Evolutionary conservation across 2,113 vertebrate species (phyloP).

Genomic region (Percopsis transmontana): DNA sequence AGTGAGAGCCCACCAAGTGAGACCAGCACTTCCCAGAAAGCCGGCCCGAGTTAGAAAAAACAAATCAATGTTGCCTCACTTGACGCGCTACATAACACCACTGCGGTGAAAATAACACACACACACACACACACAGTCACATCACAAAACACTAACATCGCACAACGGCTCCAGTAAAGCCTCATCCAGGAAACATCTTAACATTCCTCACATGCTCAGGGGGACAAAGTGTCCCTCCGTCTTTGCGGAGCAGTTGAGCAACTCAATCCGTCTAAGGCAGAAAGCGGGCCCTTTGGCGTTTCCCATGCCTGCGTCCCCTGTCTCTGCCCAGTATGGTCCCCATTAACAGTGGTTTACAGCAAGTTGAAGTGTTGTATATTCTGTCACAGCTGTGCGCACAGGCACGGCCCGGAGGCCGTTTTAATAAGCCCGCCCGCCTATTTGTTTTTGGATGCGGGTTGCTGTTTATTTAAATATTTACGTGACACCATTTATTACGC

Average conservation of each 20-base stretch:
- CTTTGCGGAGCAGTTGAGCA: slow-evolving; percentile 32
- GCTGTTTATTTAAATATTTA: slow-evolving; percentile 75
- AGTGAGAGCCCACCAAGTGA: slow-evolving; percentile 30
- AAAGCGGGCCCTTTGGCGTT: slow-evolving; percentile 11
- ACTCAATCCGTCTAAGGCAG: slow-evolving; percentile 30
- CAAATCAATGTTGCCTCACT: slow-evolving; percentile 29
- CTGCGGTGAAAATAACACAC: neutral
- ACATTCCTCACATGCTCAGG: slow-evolving; percentile 19
- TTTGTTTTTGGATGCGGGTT: slow-evolving; percentile 70
- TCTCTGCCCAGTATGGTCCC: slow-evolving; percentile 63
- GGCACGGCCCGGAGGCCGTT: slow-evolving; percentile 29
- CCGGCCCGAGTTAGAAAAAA: slow-evolving; percentile 27
- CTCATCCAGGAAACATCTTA: slow-evolving; percentile 13
- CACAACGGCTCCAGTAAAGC: slow-evolving; percentile 9
- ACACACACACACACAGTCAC: neutral
- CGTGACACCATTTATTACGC: slow-evolving; percentile 50
- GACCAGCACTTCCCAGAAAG: slow-evolving; percentile 13
- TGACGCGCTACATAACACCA: neutral
- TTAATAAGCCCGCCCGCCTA: slow-evolving; percentile 56
- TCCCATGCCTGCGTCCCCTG: slow-evolving; percentile 24
- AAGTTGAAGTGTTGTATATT: slow-evolving; percentile 71
- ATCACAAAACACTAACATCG: slow-evolving; percentile 9
- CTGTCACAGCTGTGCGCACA: slow-evolving; percentile 60
- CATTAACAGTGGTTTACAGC: slow-evolving; percentile 68
- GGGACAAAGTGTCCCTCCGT: slow-evolving; percentile 9